These are phyloP conservation scores for Fringilla coelebs DNA, from an alignment of 2,797 vertebrate species.

Conservation along the genomic window DNA sequence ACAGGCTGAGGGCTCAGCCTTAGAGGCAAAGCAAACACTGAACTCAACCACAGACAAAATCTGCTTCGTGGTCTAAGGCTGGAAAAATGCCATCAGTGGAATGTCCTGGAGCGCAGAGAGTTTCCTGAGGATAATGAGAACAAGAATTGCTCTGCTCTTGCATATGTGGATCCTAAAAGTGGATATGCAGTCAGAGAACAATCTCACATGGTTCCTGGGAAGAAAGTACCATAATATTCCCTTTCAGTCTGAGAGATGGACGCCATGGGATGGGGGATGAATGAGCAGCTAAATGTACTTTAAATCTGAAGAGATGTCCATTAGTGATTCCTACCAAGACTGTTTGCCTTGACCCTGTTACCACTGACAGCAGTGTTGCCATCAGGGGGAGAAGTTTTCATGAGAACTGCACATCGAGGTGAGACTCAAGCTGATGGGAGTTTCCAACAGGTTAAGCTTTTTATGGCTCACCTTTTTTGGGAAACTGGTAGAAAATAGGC, in stretches of 20 bases:
- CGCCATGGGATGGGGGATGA: not conserved
- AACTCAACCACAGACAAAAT: not conserved
- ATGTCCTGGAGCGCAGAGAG: not conserved
- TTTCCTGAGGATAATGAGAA: not conserved
- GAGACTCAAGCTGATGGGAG: not conserved
- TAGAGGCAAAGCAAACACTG: not conserved
- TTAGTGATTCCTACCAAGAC: not conserved
- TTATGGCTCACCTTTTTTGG: not conserved
- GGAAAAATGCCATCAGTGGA: not conserved
- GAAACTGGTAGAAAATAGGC: not conserved
- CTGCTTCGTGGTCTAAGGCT: not conserved
- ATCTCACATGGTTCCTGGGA: not conserved
- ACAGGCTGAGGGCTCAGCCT: not conserved
- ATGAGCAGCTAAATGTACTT: not conserved
- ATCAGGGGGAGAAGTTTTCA: not conserved
- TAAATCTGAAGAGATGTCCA: not conserved
- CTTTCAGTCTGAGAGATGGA: not conserved
- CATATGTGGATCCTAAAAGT: not conserved
- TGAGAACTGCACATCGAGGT: fast-evolving
- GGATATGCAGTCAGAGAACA: not conserved
- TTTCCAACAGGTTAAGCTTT: not conserved
- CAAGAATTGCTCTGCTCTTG: not conserved
- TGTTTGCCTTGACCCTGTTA: not conserved
- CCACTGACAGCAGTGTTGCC: not conserved
- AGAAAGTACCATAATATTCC: not conserved